A percentile compares a stretch with the other conserved stretches of the same genome.
These are phyloP conservation scores for Podilymbus podiceps DNA, from an alignment of 2,113 vertebrate species.

Conservation along the genomic window DNA sequence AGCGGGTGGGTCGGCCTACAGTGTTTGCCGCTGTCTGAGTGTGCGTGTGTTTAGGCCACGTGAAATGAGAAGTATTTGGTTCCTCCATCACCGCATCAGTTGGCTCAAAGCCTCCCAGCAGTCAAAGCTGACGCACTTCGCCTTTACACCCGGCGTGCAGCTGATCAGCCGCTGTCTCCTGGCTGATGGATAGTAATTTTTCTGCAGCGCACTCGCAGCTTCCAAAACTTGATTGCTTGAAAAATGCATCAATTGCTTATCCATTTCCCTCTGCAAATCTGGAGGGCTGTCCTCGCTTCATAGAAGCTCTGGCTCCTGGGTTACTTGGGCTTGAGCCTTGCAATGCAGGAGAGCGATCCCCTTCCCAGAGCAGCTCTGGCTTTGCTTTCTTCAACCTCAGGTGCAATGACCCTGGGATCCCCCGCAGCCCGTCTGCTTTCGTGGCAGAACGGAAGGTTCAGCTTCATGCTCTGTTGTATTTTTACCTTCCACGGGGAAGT, in stretches of 20 bases:
- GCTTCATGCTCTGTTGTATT: not conserved
- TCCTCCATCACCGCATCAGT: not conserved
- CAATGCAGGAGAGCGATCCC: not conserved
- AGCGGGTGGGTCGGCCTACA: not conserved
- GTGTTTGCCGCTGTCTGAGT: not conserved
- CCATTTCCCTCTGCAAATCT: not conserved
- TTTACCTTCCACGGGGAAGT: not conserved
- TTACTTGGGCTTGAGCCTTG: not conserved
- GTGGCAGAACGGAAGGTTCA: not conserved
- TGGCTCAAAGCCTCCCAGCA: not conserved
- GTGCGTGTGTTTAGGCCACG: accelerated
- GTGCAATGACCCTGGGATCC: not conserved
- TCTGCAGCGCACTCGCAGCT: not conserved
- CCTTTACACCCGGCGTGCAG: not conserved
- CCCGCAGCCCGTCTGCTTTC: not conserved
- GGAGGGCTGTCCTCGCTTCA: not conserved
- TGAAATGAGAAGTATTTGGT: not conserved
- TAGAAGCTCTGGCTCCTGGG: not conserved
- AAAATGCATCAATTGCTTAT: not conserved
- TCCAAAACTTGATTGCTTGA: not conserved
- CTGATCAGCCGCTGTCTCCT: not conserved
- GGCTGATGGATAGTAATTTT: not conserved
- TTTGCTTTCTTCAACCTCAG: not conserved
- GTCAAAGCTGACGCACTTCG: not conserved
- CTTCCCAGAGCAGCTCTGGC: not conserved